phyloP scores from a whole-genome alignment of 2,113 vertebrate species.

The Calidris pugnax region DNA sequence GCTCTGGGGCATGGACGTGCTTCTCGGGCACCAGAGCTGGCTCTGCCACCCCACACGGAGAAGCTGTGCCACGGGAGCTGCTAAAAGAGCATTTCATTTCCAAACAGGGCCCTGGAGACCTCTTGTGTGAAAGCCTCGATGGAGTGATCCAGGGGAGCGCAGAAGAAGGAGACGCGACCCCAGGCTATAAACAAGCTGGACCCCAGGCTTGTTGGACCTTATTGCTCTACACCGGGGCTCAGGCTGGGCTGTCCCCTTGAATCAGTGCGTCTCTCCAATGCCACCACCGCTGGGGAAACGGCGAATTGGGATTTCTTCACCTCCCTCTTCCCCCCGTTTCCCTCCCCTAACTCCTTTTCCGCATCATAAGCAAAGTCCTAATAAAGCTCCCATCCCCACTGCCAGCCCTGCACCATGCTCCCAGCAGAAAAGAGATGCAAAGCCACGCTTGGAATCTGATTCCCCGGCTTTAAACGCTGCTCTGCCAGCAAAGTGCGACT shows the following conservation, averaged over 20 bases:
- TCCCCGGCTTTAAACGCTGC: conserved; percentile 78
- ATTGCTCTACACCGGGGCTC: background rate
- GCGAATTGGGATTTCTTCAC: background rate
- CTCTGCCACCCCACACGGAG: background rate
- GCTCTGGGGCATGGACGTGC: background rate
- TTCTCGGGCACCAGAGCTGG: background rate
- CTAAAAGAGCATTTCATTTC: conserved; percentile 66
- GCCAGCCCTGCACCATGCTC: conserved; percentile 47
- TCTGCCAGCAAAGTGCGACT: conserved; percentile 81
- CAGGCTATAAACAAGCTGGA: conserved; percentile 25
- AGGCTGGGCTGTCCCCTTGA: background rate
- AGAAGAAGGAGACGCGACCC: background rate
- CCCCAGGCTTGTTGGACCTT: background rate
- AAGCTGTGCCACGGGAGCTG: conserved; percentile 21
- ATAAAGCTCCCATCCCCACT: conserved; percentile 60
- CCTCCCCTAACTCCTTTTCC: conserved; percentile 55
- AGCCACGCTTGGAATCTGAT: conserved; percentile 78
- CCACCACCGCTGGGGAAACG: background rate
- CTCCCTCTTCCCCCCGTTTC: background rate
- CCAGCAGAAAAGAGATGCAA: conserved; percentile 73
- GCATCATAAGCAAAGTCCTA: conserved; percentile 73
- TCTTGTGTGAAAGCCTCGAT: background rate
- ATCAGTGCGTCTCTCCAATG: background rate
- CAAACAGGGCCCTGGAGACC: conserved; percentile 45
- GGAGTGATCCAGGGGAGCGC: background rate